Conservation (phyloP, 2,797 vertebrate species). For the Helicolenus hilgendorfi region DNA sequence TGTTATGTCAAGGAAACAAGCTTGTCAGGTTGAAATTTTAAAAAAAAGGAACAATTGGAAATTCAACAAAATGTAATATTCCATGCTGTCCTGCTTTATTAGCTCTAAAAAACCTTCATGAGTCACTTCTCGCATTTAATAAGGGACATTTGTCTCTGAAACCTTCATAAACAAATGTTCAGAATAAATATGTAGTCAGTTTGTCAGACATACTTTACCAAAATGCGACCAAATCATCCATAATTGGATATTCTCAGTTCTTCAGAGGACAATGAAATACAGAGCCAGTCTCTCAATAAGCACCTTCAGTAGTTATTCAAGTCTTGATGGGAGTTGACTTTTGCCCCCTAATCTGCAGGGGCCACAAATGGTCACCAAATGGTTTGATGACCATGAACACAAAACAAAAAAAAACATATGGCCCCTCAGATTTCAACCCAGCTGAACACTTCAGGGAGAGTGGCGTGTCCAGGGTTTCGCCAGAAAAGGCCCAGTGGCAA, state of each 20-base stretch:
- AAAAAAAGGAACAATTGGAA: neutral
- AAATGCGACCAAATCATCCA: neutral
- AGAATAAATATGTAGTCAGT: neutral
- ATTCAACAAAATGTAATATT: neutral
- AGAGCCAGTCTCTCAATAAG: neutral
- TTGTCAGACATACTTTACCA: neutral
- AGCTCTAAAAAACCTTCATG: neutral
- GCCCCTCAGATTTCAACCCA: neutral
- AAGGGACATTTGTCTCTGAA: neutral
- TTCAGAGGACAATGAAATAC: neutral
- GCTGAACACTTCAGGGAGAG: neutral
- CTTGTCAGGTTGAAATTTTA: neutral
- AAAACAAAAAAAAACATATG: neutral
- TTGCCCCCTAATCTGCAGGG: neutral
- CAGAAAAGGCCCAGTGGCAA: neutral
- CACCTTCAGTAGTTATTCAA: neutral
- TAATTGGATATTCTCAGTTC: neutral
- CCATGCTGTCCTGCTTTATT: neutral
- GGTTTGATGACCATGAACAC: constrained; percentile 19
- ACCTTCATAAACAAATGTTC: neutral
- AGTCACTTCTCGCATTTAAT: neutral
- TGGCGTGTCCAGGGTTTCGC: neutral
- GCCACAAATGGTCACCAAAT: constrained; percentile 39
- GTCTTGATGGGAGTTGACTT: neutral
- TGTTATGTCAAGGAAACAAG: neutral